Base-by-base conservation (phyloP, 2,113 vertebrate genomes). In the Camelus bactrianus region DNA sequence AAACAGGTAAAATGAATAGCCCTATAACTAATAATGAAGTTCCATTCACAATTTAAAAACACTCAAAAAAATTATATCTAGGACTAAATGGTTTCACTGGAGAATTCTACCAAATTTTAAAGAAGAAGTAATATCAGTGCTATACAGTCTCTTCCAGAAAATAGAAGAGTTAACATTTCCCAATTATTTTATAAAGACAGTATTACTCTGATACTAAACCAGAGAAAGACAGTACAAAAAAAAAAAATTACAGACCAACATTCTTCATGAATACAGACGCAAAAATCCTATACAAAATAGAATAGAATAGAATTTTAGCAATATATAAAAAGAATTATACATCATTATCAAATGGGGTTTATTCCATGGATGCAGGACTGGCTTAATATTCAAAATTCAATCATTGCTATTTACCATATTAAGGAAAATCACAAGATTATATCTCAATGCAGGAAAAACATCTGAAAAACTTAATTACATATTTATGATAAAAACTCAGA, bases 381-480 rank as follows among this genome's bases (percentile, higher is more conserved):
- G 32, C 58, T 88, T 65, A 80, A 38, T 50, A 70, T 46, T 96
- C 70, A 85, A 93, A 96, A 72, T 28, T 65, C 28, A 80, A 42
- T 76, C 35, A 69, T 1, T 50, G 16, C 26, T 84, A 54, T 64
- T 8, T 4, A 52, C 62, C 16, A 56, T 48, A 95, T 84, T 89
- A 32, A 85, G 48, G 86, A 88, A 91, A 73, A 46, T n/a, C 70
- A 92, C 19, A 92, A 38, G 26, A 50, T 64, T 8, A 26, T 56
- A 89, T 70, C 12, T 52, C 52, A 42, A 75, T 86, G 17, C 13
- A 93, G 35, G 50, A 84, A 85, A 96, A 35, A 2, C 30, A 94
- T 70, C 83, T 92, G 52, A 83, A 46, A 70, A 83, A 88, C 83
- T 58, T 56, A 8, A 56, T n/a, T 28, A 89, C 1, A 3, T 3